Base-by-base conservation (phyloP, 2,113 vertebrate species). In the Gallinago media region DNA sequence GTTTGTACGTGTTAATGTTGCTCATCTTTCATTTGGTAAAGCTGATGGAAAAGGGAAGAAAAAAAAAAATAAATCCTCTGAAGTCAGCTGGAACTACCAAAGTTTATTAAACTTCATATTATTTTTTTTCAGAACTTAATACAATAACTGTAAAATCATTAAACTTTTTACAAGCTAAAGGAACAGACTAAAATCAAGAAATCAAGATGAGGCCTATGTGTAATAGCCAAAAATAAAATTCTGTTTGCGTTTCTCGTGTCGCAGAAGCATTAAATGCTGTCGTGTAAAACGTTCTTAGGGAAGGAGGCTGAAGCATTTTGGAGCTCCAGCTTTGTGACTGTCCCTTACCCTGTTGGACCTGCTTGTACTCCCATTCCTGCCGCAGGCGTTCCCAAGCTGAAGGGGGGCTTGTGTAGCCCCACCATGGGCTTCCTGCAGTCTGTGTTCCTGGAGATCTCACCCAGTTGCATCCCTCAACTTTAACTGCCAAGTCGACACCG, bases 361-460 rank as follows among this genome's bases (percentile, higher is more conserved):
- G 9, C 46, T 94, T 0, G 0, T 50, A 3, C 20, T 80, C 59
- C 34, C 73, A 16, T 31, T 77, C 0, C 0, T 72, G 3, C 12
- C 10, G 8, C 46, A 36, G 38, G 38, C 12, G 44, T 61, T 50
- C 36, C 1, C 3, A 29, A 29, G 74, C 0, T 1, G 38, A 38
- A 75, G n/a, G 7, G 11, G 38, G 17, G 31, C 85, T 62, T 71
- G 32, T 1, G 3, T 36, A 71, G 58, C n/a, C 34, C 1, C 3
- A 22, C 49, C 2, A 0, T 42, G 50, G 42, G 22, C 55, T 80
- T 62, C 82, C 21, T 79, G 38, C 46, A 11, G 15, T 8, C 21
- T 36, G 27, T 25, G 4, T 71, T 47, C 34, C 26, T 42, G 40
- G 34, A 55, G 16, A 12, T 52, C 70, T 61, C 75, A 4, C 38